Conservation (phyloP, 2,888 invertebrate genomes). For the Sphaeridia pumilis region DNA sequence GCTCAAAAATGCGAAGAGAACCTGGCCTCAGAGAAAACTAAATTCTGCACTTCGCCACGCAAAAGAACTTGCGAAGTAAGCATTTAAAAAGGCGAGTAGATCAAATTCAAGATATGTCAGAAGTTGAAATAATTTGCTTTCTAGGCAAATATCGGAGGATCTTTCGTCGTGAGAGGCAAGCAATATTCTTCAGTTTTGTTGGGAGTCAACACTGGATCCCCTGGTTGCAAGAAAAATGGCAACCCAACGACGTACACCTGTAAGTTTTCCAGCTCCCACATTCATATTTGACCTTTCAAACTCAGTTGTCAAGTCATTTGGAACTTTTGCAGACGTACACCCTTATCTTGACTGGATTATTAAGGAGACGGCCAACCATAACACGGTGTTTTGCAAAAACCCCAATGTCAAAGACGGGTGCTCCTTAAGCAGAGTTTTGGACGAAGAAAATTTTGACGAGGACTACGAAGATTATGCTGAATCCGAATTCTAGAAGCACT, state of each 20-base stretch:
- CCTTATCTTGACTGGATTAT: not conserved
- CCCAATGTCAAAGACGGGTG: not conserved
- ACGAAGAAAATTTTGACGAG: not conserved
- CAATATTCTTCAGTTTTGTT: conserved; percentile 6
- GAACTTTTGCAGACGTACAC: not conserved
- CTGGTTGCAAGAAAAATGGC: conserved; percentile 9
- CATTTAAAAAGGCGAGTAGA: not conserved
- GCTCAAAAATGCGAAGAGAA: not conserved
- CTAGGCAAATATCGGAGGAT: conserved; percentile 6
- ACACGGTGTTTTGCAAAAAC: not conserved
- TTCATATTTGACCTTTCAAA: not conserved
- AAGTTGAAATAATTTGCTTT: not conserved
- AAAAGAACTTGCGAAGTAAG: conserved; percentile 2
- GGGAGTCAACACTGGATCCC: conserved; percentile 5
- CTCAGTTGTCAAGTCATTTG: not conserved
- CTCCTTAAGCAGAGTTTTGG: not conserved
- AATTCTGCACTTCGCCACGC: conserved; percentile 5
- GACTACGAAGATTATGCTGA: conserved; percentile 3
- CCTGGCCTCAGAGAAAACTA: not conserved
- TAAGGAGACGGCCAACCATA: not conserved
- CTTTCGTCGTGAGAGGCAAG: conserved; percentile 9
- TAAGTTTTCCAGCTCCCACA: conserved; percentile 1
- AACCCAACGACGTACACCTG: conserved; percentile 6
- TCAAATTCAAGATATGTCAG: not conserved
- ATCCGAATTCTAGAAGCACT: no score